phyloP scores from a whole-genome alignment of 2,888 invertebrate species.

The Congeria kusceri region DNA sequence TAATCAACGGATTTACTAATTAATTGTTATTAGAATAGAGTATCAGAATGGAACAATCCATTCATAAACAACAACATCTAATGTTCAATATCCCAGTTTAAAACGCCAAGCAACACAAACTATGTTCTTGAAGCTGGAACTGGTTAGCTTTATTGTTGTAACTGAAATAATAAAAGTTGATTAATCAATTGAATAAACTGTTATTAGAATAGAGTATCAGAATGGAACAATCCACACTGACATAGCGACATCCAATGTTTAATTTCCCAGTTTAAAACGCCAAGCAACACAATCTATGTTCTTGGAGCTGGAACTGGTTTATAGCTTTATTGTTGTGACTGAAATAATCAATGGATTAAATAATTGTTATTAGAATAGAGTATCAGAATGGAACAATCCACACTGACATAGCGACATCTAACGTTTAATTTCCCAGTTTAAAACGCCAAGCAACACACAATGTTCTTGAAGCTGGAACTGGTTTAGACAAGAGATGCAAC shows the following conservation, averaged over 20 bases:
- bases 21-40: constrained; percentile 26
- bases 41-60: constrained; percentile 11
- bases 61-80: constrained; percentile 7
- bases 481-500: not conserved
- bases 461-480: constrained; percentile 4
- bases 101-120: constrained; percentile 10
- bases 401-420: constrained; percentile 9
- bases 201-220: constrained; percentile 28
- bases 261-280: constrained; percentile 22
- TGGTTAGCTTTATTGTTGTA: constrained; percentile 24
- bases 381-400: not conserved
- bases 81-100: constrained; percentile 4
- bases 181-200: too few species aligned
- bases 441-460: not conserved
- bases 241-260: constrained; percentile 15
- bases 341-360: too few species aligned
- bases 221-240: constrained; percentile 2
- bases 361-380: too few species aligned
- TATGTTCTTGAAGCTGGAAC: constrained; percentile 43
- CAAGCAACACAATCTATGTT: constrained; percentile 5
- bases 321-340: too few species aligned
- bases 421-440: constrained; percentile 12
- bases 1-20: not conserved
- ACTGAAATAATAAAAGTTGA: too few species aligned
- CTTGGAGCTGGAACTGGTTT: constrained; percentile 54